Conservation (phyloP, 2,113 vertebrate species). For the Dasyurus viverrinus region DNA sequence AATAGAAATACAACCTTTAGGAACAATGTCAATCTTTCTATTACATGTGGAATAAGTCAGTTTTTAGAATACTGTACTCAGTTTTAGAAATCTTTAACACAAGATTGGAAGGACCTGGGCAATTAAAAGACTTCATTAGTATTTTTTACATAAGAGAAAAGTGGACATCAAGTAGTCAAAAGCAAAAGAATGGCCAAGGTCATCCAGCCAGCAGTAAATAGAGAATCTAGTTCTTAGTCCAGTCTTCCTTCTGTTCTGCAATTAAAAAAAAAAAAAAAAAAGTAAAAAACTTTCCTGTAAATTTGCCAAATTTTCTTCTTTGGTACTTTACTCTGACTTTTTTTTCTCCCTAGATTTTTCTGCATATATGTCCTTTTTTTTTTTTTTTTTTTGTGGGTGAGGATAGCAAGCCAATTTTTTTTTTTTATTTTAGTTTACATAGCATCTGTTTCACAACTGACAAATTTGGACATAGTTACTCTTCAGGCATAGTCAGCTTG, state of each 20-base stretch:
- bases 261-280: neutral
- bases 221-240: neutral
- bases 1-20: too few relatives aligned
- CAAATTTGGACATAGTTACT: neutral
- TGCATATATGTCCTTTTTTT: neutral
- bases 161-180: neutral
- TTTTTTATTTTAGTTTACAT: neutral
- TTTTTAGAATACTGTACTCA: neutral
- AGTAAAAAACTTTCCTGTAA: neutral
- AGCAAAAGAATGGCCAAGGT: neutral
- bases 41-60: neutral
- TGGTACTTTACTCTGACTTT: neutral
- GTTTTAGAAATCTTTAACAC: too few relatives aligned
- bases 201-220: neutral
- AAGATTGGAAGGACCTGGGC: too few relatives aligned
- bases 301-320: neutral
- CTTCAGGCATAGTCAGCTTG: neutral
- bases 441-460: neutral
- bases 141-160: neutral
- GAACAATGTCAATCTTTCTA: neutral
- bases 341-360: neutral
- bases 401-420: neutral
- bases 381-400: too few relatives aligned
- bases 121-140: neutral
- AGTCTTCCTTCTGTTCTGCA: neutral